Conservation (phyloP, 2,888 invertebrate genomes). For the Mythimna impura region DNA sequence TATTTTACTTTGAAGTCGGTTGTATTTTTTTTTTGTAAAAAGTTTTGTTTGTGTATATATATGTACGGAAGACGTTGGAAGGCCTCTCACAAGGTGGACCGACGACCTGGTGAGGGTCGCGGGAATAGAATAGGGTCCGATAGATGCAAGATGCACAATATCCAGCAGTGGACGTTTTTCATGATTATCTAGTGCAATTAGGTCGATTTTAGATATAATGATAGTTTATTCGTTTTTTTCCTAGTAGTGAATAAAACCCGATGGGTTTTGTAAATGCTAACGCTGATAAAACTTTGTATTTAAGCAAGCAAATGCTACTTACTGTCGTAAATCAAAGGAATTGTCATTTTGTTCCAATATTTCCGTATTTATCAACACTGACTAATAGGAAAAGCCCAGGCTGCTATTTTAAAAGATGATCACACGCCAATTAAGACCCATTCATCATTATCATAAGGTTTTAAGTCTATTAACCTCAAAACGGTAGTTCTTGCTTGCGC, state of each 20-base stretch:
- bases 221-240: background rate
- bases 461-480: slow-evolving; percentile 45
- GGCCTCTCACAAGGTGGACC: too few species aligned
- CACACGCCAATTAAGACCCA: slow-evolving; percentile 52
- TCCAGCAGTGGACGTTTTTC: too few species aligned
- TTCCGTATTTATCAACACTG: background rate
- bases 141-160: too few species aligned
- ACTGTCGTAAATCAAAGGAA: background rate
- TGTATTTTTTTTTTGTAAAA: too few species aligned
- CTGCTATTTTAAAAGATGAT: slow-evolving; percentile 17
- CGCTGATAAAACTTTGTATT: background rate
- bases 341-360: background rate
- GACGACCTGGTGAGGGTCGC: too few species aligned
- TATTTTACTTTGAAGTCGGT: too few species aligned
- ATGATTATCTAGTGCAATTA: too few species aligned
- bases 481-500: slow-evolving; percentile 51
- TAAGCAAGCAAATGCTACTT: background rate
- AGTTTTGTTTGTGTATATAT: too few species aligned
- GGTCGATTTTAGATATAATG: too few species aligned
- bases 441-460: slow-evolving; percentile 48
- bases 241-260: background rate
- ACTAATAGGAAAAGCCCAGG: slow-evolving; percentile 21
- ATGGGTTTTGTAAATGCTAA: background rate
- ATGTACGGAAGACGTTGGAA: too few species aligned
- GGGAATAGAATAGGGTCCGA: too few species aligned